Percentiles rank a stretch among this genome's conserved stretches.
Evolutionary conservation across 2,888 invertebrate species (phyloP).

Genomic region (Hypercompe scribonia): DNA sequence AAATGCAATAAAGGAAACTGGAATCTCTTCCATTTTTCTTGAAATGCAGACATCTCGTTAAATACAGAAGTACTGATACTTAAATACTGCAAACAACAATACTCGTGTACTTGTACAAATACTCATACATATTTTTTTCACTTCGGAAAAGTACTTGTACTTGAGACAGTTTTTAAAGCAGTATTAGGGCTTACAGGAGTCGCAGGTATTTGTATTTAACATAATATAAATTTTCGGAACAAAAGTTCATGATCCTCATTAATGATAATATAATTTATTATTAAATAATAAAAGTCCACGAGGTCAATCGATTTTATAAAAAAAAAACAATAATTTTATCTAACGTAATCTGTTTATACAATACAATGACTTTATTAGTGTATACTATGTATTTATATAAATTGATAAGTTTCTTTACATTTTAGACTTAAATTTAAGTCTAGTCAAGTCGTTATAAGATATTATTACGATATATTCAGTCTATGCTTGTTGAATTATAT

Average conservation of each 20-base stretch:
- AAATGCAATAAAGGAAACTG: neutral
- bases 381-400: slow-evolving; percentile 6
- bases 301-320: neutral
- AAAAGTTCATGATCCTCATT: neutral
- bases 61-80: too few relatives aligned
- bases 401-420: neutral
- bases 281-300: neutral
- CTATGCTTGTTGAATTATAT: slow-evolving; percentile 18
- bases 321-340: neutral
- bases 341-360: neutral
- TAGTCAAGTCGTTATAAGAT: slow-evolving; percentile 18
- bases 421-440: neutral
- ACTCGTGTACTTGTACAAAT: neutral
- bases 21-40: neutral
- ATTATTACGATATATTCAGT: slow-evolving; percentile 37
- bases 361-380: neutral
- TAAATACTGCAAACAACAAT: neutral
- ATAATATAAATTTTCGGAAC: neutral
- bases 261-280: neutral
- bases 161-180: neutral
- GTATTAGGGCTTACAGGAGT: neutral
- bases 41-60: neutral
- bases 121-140: neutral
- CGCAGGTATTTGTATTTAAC: neutral
- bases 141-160: neutral